Evolutionary conservation across 2,113 vertebrate species (phyloP).

Genomic region (Leucopsar rothschildi): DNA sequence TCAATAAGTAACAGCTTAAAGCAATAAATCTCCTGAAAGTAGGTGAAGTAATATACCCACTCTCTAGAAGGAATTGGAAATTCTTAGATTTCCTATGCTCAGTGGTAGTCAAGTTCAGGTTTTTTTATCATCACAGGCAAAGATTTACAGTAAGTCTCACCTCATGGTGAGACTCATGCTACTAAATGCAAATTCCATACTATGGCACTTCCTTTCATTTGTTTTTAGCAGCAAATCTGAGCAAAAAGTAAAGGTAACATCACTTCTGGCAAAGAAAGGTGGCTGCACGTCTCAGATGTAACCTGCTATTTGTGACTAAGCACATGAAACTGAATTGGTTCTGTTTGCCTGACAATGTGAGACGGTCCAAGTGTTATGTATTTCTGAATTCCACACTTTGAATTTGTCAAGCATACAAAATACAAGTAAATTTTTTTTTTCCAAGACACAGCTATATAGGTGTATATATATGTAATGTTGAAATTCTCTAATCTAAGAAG

Average conservation of each 20-base stretch:
- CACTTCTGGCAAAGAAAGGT: neutral
- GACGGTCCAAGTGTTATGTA: fast-evolving
- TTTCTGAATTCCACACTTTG: neutral
- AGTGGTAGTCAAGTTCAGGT: neutral
- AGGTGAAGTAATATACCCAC: neutral
- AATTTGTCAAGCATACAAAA: neutral
- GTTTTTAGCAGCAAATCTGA: neutral
- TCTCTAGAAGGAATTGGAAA: neutral
- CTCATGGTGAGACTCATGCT: neutral
- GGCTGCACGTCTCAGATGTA: neutral
- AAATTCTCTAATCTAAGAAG: neutral
- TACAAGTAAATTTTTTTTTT: neutral
- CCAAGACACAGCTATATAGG: neutral
- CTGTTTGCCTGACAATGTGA: neutral
- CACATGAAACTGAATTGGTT: neutral
- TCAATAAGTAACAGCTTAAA: neutral
- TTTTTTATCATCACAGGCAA: neutral
- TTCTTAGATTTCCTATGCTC: neutral
- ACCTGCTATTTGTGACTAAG: neutral
- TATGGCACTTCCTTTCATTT: neutral
- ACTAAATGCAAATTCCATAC: fast-evolving
- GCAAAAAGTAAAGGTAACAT: neutral
- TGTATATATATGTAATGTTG: neutral
- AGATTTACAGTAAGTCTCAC: neutral
- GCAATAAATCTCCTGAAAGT: neutral